phyloP scores from a whole-genome alignment of 1,140 invertebrate genomes.

The Frieseomelitta varia region DNA sequence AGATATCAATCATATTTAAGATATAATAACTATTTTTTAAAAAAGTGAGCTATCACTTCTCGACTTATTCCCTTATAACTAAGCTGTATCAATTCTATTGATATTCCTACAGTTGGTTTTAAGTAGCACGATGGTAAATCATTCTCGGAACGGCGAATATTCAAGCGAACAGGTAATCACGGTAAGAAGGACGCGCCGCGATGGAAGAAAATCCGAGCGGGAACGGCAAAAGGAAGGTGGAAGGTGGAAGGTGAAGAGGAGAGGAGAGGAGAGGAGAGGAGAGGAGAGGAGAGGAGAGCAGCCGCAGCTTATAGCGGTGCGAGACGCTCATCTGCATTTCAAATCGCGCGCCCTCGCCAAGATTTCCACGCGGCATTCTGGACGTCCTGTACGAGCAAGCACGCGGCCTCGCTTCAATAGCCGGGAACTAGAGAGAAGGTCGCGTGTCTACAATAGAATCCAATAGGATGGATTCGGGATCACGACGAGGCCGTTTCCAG shows the following conservation, averaged over 20 bases:
- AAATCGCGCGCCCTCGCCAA: constrained; percentile 61
- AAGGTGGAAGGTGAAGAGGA: constrained; percentile 7
- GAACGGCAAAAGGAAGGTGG: constrained; percentile 51
- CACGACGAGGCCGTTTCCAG: constrained; percentile 27
- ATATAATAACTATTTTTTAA: too few relatives aligned
- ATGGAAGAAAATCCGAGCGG: constrained; percentile 33
- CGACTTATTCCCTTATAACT: too few relatives aligned
- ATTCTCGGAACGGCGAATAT: constrained; percentile 56
- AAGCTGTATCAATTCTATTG: neutral
- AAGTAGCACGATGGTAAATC: neutral
- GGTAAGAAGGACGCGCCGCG: constrained; percentile 33
- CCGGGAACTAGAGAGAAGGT: neutral
- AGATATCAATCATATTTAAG: too few relatives aligned
- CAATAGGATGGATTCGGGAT: constrained; percentile 35
- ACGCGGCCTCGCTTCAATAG: neutral
- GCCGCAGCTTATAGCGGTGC: constrained; percentile 59
- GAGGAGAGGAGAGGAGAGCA: neutral
- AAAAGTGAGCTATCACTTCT: too few relatives aligned
- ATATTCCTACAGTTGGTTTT: neutral
- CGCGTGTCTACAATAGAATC: constrained; percentile 32
- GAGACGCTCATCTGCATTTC: constrained; percentile 75
- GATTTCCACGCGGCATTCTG: constrained; percentile 51
- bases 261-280: neutral
- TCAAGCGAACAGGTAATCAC: constrained; percentile 50
- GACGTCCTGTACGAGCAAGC: constrained; percentile 11